phyloP scores from a whole-genome alignment of 2,113 vertebrate genomes.

The Mandrillus leucophaeus region DNA sequence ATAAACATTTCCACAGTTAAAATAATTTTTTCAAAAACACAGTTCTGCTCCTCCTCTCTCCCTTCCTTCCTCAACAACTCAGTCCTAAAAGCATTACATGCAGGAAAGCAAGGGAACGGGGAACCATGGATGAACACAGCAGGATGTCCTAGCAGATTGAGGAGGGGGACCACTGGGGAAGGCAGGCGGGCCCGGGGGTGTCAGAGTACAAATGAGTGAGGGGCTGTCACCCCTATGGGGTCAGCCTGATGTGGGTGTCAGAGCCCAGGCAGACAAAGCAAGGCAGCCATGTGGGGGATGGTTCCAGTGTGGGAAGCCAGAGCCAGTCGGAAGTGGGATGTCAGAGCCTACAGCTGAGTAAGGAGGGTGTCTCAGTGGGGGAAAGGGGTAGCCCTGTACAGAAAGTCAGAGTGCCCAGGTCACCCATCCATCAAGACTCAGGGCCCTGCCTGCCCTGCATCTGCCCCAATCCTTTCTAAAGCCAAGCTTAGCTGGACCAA shows the following conservation, averaged over 20 bases:
- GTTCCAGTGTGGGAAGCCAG: background rate
- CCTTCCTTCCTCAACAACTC: background rate
- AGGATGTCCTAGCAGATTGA: background rate
- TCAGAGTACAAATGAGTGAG: background rate
- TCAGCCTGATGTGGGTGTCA: background rate
- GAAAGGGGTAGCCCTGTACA: background rate
- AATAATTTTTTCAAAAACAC: background rate
- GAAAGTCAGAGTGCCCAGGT: background rate
- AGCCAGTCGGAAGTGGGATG: background rate
- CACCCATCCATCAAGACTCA: background rate
- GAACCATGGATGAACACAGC: background rate
- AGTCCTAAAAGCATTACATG: background rate
- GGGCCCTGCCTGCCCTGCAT: background rate
- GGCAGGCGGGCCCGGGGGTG: background rate
- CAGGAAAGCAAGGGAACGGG: background rate
- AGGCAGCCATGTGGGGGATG: background rate
- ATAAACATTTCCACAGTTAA: background rate
- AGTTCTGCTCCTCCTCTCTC: background rate
- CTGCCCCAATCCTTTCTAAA: background rate
- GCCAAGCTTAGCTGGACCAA: background rate
- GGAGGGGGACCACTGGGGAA: background rate
- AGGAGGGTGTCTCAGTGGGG: background rate
- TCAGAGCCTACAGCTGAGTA: background rate
- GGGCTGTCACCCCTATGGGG: background rate
- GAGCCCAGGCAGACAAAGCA: background rate